A percentile compares a stretch with the other conserved stretches of the same genome.
phyloP scores from a whole-genome alignment of 2,113 vertebrate species.

The Salvelinus alpinus region DNA sequence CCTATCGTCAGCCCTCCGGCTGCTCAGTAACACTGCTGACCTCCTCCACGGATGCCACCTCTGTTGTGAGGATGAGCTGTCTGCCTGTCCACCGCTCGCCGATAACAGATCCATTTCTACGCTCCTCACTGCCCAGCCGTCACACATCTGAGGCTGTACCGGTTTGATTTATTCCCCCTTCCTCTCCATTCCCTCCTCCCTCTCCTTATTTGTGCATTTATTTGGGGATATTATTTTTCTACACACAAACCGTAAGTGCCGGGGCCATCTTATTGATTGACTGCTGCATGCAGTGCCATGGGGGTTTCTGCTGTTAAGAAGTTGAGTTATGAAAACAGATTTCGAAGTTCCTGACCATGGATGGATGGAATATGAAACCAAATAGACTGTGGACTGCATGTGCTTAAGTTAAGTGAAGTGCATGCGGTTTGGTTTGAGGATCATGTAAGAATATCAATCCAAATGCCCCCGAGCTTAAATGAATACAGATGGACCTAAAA shows the following conservation, averaged over 20 bases:
- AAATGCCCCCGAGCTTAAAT: not conserved
- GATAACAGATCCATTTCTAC: constrained; percentile 38
- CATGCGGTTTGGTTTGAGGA: not conserved
- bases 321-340: constrained; percentile 25
- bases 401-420: not conserved
- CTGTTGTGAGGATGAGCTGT: constrained; percentile 34
- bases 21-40: constrained; percentile 42
- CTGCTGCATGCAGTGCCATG: constrained; percentile 20
- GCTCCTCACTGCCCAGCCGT: constrained; percentile 13
- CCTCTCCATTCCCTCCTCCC: not conserved
- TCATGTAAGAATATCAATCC: not conserved
- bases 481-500: not conserved
- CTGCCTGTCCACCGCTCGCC: constrained; percentile 28
- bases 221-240: constrained; percentile 56
- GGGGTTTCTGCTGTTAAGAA: constrained; percentile 29
- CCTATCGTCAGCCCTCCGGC: constrained; percentile 52
- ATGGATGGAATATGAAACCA: not conserved
- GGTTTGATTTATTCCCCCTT: constrained; percentile 44
- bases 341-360: constrained; percentile 6
- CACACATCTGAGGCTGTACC: constrained; percentile 42
- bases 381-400: not conserved
- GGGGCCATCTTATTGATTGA: constrained; percentile 59
- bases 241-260: constrained; percentile 32
- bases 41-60: constrained; percentile 35
- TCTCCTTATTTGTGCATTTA: constrained; percentile 35